phyloP scores from a whole-genome alignment of 2,888 invertebrate species.

The Lordiphosa fenestrarum region DNA sequence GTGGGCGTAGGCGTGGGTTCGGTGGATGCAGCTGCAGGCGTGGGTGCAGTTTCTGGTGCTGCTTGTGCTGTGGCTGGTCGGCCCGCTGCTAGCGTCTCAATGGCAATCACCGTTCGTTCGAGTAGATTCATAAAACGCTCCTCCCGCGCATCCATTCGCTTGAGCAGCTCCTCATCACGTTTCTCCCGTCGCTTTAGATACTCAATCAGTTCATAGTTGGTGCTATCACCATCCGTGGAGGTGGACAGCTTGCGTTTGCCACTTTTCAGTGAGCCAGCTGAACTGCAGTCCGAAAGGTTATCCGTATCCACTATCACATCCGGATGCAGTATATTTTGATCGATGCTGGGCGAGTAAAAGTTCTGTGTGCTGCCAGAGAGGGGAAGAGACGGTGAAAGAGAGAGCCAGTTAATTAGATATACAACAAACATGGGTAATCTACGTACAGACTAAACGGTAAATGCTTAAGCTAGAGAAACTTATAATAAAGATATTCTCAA shows the following conservation, averaged over 20 bases:
- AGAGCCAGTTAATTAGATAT: too few species aligned
- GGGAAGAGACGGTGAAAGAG: neutral
- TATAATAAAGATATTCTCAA: too few species aligned
- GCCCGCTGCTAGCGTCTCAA: constrained; percentile 74
- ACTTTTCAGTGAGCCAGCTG: constrained; percentile 66
- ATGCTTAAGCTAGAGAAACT: too few species aligned
- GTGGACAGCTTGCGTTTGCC: constrained; percentile 78
- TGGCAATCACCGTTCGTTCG: constrained; percentile 79
- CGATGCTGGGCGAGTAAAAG: constrained; percentile 76
- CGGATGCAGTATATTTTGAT: constrained; percentile 78
- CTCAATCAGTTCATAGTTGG: constrained; percentile 80
- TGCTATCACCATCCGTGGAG: constrained; percentile 79
- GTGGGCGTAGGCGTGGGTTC: constrained; percentile 1
- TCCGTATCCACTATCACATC: constrained; percentile 80
- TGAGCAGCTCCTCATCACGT: constrained; percentile 78
- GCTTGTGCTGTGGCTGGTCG: neutral
- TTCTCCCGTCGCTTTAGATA: constrained; percentile 79
- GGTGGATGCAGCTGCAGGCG: constrained; percentile 5
- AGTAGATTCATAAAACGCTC: constrained; percentile 78
- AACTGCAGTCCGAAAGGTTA: constrained; percentile 77
- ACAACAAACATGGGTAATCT: too few species aligned
- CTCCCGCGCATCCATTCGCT: constrained; percentile 80
- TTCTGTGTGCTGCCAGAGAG: constrained; percentile 72
- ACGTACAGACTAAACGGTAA: too few species aligned
- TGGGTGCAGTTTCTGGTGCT: neutral